These are phyloP conservation scores for Rhyacophila brunnea DNA, from an alignment of 1,140 invertebrate genomes.

Conservation along the genomic window DNA sequence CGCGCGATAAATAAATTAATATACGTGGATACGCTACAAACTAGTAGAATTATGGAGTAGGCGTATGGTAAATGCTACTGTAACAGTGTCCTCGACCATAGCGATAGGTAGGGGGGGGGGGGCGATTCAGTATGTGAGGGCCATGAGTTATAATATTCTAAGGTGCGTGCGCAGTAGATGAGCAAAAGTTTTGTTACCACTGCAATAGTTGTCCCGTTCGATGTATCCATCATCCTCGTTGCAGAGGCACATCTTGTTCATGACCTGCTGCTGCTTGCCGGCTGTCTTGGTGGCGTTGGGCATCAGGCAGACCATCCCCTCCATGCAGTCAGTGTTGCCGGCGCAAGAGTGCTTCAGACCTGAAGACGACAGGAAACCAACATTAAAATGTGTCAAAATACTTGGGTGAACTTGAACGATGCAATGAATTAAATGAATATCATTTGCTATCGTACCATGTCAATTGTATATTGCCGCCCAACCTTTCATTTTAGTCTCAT, in stretches of 20 bases:
- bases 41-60: too few species aligned
- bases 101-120: too few species aligned
- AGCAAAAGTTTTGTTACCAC: slow-evolving; percentile 48
- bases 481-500: neutral
- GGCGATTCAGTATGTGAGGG: too few species aligned
- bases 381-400: neutral
- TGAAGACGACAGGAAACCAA: slow-evolving; percentile 39
- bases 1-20: too few species aligned
- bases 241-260: slow-evolving; percentile 51
- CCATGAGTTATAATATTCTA: too few species aligned
- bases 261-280: slow-evolving; percentile 39
- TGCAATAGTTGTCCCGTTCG: slow-evolving; percentile 56
- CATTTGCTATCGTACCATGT: neutral
- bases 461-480: neutral
- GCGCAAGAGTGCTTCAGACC: slow-evolving; percentile 55
- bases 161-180: too few species aligned
- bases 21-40: too few species aligned
- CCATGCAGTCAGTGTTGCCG: slow-evolving; percentile 55
- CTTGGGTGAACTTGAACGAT: neutral
- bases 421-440: neutral
- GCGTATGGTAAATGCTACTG: too few species aligned
- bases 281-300: slow-evolving; percentile 54
- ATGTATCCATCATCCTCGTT: slow-evolving; percentile 55
- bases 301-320: slow-evolving; percentile 52
- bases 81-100: too few species aligned